Evolutionary conservation across 2,113 vertebrate species (phyloP), one percentile per base, ranked within the genome.

Genomic region (Bagarius yarrelli): DNA sequence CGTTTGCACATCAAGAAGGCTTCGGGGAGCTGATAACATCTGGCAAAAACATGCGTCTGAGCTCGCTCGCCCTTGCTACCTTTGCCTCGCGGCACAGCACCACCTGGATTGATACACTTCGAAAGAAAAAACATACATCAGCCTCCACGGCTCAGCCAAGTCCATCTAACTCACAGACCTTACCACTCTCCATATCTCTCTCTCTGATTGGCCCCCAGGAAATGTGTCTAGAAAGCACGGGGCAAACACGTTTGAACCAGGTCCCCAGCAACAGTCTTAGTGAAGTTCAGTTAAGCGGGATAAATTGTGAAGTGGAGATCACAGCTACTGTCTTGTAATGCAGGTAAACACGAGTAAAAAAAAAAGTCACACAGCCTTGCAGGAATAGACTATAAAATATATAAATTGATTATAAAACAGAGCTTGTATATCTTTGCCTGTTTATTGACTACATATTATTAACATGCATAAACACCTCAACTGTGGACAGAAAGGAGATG

Each of bases 11-110:
- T 88, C 96, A 97, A 87, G 97, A 98, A 76, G 97, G 97, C 27
- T 98, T 97, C 0, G 97, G 97, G 30, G 97, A 98, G 86, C 94
- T 98, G 83, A 98, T 98, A 85, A 98, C 95, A 85, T 98, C 97
- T 0, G 97, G 97, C 63, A 98, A 96, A 87, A 98, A 98, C 91
- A 98, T 98, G 96, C 87, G 95, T 3, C 95, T 97, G 50, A 96
- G 95, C 60, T 96, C 96, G 14, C 78, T 96, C 80, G 95, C 94
- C 0, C 91, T 98, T 15, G 94, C 95, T 83, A 87, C 88, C 79
- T 96, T 97, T 2, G 83, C 93, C 44, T 81, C 94, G 1, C 94
- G 94, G 27, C 93, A 96, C 87, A 94, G 95, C 88, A 81, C 91
- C 81, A 90, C 93, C 89, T 98, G 95, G 96, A 96, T 98, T 0